Evolutionary conservation across 2,113 vertebrate genomes (phyloP).

Genomic region (Thunnus maccoyii): DNA sequence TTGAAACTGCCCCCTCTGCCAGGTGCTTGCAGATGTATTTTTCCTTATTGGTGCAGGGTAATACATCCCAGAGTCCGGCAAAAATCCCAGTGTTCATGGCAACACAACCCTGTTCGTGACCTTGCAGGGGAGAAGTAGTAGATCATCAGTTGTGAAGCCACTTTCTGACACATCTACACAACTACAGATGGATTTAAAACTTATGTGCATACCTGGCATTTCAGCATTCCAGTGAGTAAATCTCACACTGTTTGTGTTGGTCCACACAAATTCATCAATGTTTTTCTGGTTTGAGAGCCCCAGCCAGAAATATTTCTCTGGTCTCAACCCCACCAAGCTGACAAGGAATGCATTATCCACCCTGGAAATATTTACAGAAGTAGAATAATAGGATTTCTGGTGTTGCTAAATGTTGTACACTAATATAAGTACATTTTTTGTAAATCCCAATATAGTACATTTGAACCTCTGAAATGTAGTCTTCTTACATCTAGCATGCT

Average conservation of each 20-base stretch:
- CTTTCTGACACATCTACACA: neutral
- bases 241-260: conserved; percentile 77
- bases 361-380: conserved; percentile 67
- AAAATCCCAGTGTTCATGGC: conserved; percentile 89
- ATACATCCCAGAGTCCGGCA: conserved; percentile 92
- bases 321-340: conserved; percentile 88
- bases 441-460: no score
- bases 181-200: neutral
- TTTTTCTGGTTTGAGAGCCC: conserved; percentile 88
- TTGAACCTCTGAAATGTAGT: neutral
- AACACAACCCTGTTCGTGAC: conserved; percentile 86
- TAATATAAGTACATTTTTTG: no score
- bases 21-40: conserved; percentile 91
- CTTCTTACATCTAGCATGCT: neutral
- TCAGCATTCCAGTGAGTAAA: conserved; percentile 90
- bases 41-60: conserved; percentile 88
- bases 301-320: conserved; percentile 91
- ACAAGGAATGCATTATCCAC: conserved; percentile 92
- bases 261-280: conserved; percentile 86
- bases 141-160: neutral
- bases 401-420: neutral
- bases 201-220: conserved; percentile 54
- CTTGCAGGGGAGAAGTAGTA: conserved; percentile 35
- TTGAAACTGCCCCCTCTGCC: conserved; percentile 87
- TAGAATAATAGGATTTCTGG: neutral